Conservation (phyloP, 2,888 invertebrate species). For the Ormyrus rosae region DNA sequence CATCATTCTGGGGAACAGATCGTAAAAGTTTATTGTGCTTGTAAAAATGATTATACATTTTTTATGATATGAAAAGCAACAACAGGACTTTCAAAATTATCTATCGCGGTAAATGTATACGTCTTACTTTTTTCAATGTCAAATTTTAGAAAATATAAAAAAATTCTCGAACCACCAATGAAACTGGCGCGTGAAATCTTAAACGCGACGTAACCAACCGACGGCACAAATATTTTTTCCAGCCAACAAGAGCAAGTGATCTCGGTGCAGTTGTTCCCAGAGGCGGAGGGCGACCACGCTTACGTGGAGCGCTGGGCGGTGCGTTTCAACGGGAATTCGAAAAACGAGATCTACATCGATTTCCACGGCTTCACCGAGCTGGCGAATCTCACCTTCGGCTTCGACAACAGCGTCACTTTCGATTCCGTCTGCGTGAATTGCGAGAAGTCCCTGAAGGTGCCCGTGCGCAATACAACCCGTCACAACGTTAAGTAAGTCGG, state of each 20-base stretch:
- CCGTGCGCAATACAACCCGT: conserved; percentile 73
- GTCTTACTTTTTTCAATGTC: no score
- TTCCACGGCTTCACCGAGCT: conserved; percentile 74
- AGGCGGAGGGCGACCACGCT: conserved; percentile 62
- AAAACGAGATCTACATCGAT: conserved; percentile 69
- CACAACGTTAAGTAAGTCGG: conserved; percentile 71
- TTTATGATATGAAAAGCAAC: no score
- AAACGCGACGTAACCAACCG: no score
- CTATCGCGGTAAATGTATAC: no score
- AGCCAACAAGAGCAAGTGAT: conserved; percentile 69
- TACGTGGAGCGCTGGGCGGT: conserved; percentile 76
- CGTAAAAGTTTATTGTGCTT: no score
- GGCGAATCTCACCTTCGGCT: conserved; percentile 69
- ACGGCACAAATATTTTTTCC: neutral
- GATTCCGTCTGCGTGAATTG: conserved; percentile 72
- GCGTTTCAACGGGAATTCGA: conserved; percentile 73
- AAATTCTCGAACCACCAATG: no score
- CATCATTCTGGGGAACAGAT: no score
- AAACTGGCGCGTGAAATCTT: no score
- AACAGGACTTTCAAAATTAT: no score
- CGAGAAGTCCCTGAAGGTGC: conserved; percentile 65
- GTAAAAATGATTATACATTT: no score
- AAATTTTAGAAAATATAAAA: no score
- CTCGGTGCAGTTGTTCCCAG: conserved; percentile 71
- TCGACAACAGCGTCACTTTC: conserved; percentile 70